A percentile compares a stretch with the other conserved stretches of the same genome.
phyloP scores from a whole-genome alignment of 2,113 vertebrate species.

The Lanius collurio region DNA sequence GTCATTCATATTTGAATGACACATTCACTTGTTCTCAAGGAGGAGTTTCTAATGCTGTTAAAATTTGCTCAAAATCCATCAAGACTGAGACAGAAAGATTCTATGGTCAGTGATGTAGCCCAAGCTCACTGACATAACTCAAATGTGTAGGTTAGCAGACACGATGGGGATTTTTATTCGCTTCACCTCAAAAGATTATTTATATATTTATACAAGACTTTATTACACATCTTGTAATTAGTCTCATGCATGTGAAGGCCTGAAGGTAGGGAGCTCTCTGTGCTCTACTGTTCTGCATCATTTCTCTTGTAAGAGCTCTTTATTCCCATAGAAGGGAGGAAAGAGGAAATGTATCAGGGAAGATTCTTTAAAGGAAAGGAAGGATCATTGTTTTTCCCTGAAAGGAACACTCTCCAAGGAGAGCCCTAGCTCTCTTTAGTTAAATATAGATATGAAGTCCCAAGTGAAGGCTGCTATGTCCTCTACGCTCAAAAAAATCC shows the following conservation, averaged over 20 bases:
- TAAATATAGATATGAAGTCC: not conserved
- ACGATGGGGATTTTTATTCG: not conserved
- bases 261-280: not conserved
- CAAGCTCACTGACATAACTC: not conserved
- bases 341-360: not conserved
- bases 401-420: not conserved
- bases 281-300: not conserved
- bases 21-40: not conserved
- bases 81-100: not conserved
- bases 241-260: not conserved
- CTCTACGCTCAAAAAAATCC: not conserved
- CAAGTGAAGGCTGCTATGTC: not conserved
- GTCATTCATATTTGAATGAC: not conserved
- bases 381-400: fast-evolving
- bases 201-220: not conserved
- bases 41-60: not conserved
- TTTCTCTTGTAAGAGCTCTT: not conserved
- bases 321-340: not conserved
- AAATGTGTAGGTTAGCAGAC: not conserved
- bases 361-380: not conserved
- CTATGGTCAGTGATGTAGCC: not conserved
- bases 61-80: not conserved
- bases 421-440: not conserved
- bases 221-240: not conserved
- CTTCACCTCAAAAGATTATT: not conserved